Evolutionary conservation across 2,113 vertebrate species (phyloP).

Genomic region (Solea senegalensis): DNA sequence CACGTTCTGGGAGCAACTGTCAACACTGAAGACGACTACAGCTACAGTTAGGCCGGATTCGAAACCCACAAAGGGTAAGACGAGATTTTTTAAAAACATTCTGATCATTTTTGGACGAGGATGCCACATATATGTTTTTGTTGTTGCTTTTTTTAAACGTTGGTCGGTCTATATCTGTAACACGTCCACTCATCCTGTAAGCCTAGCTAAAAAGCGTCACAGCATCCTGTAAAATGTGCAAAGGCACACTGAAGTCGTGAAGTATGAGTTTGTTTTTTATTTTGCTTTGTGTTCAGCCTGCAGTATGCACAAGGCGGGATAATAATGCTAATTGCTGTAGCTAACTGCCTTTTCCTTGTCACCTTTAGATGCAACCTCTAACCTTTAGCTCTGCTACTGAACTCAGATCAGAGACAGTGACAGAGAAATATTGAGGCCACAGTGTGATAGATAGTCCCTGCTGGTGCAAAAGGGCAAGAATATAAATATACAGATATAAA

Average conservation of each 20-base stretch:
- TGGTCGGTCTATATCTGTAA: background rate
- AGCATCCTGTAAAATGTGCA: background rate
- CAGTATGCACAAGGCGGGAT: background rate
- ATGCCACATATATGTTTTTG: background rate
- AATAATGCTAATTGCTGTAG: background rate
- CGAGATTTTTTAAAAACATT: slow-evolving; percentile 5
- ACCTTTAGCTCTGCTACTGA: slow-evolving; percentile 55
- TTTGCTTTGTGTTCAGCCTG: background rate
- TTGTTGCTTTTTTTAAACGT: background rate
- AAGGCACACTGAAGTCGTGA: background rate
- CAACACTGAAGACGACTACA: slow-evolving; percentile 20
- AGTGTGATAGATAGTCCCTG: too few species aligned
- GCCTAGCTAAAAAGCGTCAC: background rate
- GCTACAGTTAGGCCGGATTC: slow-evolving; percentile 30
- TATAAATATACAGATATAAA: too few species aligned
- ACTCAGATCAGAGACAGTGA: slow-evolving; percentile 11
- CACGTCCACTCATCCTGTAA: slow-evolving; percentile 20
- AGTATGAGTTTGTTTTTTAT: background rate
- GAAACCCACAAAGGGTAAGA: slow-evolving; percentile 58
- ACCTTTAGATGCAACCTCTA: slow-evolving; percentile 56
- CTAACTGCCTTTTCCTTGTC: slow-evolving; percentile 10
- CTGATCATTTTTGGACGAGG: background rate
- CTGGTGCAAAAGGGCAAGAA: too few species aligned
- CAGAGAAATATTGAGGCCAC: background rate
- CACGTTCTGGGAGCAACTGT: slow-evolving; percentile 14